Evolutionary conservation across 2,113 vertebrate species (phyloP).

Genomic region (Megaptera novaeangliae): DNA sequence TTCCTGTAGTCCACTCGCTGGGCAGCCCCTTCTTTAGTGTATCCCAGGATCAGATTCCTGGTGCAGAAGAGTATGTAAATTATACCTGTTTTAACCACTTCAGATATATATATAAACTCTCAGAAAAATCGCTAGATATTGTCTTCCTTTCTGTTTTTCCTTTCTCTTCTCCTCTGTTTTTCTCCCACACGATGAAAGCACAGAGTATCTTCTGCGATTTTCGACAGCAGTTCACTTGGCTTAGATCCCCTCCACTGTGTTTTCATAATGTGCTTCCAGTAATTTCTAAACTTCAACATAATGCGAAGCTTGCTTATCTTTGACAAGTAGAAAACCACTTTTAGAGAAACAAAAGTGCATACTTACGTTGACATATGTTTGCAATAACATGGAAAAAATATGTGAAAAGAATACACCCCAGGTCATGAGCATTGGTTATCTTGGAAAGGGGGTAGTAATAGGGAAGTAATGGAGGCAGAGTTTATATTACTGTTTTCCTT

Average conservation of each 20-base stretch:
- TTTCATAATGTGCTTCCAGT: background rate
- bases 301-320: background rate
- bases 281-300: background rate
- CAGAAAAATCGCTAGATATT: background rate
- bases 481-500: background rate
- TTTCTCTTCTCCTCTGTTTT: background rate
- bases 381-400: background rate
- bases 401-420: background rate
- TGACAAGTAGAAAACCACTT: background rate
- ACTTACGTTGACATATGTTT: background rate
- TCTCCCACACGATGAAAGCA: background rate
- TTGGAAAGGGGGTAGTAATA: background rate
- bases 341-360: background rate
- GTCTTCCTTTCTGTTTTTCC: background rate
- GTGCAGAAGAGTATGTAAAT: background rate
- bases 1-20: background rate
- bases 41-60: background rate
- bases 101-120: rapidly evolving
- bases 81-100: background rate
- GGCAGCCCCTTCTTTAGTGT: background rate
- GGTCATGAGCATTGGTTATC: background rate
- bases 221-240: background rate
- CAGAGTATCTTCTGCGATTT: background rate
- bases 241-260: background rate
- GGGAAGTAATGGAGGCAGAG: no score